Base-by-base conservation (phyloP, 2,888 invertebrate genomes). In the Serripes groenlandicus region DNA sequence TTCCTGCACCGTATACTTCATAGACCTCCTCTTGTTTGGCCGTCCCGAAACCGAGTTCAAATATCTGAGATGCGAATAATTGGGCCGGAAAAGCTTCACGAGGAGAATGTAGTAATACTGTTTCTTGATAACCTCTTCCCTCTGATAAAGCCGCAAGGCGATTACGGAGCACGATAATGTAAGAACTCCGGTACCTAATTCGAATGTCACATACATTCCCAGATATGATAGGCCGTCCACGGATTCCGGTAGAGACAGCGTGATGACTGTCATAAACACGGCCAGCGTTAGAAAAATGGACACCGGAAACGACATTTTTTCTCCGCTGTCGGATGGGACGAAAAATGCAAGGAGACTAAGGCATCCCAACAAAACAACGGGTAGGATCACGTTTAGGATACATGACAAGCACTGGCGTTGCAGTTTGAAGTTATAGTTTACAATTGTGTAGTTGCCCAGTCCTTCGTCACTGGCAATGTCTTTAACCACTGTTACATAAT, bases 191-290 rank as follows among this genome's bases (percentile, higher is more conserved):
- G 75, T 56, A 5, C 37, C 69, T 11, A 83, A 49, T 26, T 75
- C 73, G 37, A 79, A 79, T n/a, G 76, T 70, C 5, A 83, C 83
- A 42, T 72, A 79, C 30, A 52, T 56, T 76, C 83, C 76, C 23
- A 83, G 42, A 28, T 83, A 83, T 11, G 83, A 79, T 4, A 79
- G 49, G 18, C 83, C 83, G 35, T 83, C 79, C 11, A 79, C 70
- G 21, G 83, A 78, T 73, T 83, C 83, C 7, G 83, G 83, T 35
- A 83, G 56, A 7, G 75, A 69, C 3, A 37, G 52, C 32, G 70
- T 76, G 28, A 83, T 83, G 0, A 79, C 58, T 9, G 83, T 83
- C 64, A 83, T 54, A 68, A 83, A 83, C 1, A 83, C 76, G 4
- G 83, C 78, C 9, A 83, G 37, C 7, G 83, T 79, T 11, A 83